Conservation (phyloP, 92 coral and sea anemone species). For the Umimayanthus chanpuru region DNA sequence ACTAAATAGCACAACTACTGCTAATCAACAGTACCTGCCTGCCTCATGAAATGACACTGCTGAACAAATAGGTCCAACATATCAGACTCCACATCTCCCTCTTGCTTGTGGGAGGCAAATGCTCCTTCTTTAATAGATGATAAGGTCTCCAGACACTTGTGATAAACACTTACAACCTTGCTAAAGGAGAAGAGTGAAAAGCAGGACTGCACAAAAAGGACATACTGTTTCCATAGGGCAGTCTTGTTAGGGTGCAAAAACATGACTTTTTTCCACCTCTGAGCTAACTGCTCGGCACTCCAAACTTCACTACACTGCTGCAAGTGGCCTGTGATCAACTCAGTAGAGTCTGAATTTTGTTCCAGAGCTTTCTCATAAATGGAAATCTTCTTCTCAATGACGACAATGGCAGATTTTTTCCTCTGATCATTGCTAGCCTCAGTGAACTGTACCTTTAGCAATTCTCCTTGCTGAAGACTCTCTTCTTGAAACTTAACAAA, state of each 20-base stretch:
- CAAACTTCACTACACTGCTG: constrained; percentile 71
- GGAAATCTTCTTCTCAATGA: constrained; percentile 84
- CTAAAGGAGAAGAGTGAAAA: constrained; percentile 86
- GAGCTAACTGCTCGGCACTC: constrained; percentile 67
- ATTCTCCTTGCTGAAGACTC: constrained; percentile 58
- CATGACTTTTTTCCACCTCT: constrained; percentile 84
- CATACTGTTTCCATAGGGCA: constrained; percentile 80
- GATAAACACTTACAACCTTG: constrained; percentile 61
- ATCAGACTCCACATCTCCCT: constrained; percentile 72
- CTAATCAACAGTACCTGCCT: constrained; percentile 68
- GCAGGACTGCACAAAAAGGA: constrained; percentile 82
- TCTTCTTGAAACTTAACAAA: constrained; percentile 81
- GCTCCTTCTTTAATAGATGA: constrained; percentile 89
- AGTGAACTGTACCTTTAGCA: constrained; percentile 53
- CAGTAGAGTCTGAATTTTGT: constrained; percentile 79
- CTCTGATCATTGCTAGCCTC: constrained; percentile 69
- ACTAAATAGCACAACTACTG: background rate
- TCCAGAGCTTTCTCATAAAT: constrained; percentile 89
- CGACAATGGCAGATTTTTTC: constrained; percentile 61
- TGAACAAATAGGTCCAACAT: constrained; percentile 89
- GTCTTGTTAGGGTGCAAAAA: constrained; percentile 86
- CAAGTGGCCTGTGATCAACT: constrained; percentile 71
- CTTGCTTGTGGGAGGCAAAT: constrained; percentile 85
- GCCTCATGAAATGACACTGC: constrained; percentile 83
- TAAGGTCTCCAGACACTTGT: constrained; percentile 82